phyloP scores from a whole-genome alignment of 2,797 vertebrate species.

The Notoglanidium macrostoma region DNA sequence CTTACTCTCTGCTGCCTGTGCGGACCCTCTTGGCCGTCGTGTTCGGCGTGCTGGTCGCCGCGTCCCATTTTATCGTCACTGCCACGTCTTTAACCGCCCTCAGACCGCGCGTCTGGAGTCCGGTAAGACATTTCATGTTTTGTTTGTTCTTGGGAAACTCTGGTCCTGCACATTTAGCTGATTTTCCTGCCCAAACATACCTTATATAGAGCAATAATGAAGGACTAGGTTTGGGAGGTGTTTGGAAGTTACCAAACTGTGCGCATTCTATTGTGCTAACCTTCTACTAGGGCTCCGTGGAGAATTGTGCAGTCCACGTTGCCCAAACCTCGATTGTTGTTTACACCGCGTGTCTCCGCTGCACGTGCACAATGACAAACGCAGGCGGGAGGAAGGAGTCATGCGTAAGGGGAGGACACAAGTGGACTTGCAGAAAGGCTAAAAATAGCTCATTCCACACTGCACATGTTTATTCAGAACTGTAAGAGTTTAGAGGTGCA shows the following conservation, averaged over 20 bases:
- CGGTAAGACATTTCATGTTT: conserved; percentile 76
- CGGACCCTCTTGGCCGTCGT: conserved; percentile 89
- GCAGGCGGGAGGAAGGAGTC: neutral
- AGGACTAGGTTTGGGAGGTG: neutral
- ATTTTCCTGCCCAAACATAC: neutral
- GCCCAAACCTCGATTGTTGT: neutral
- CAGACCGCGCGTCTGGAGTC: conserved; percentile 88
- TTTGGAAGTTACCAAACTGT: neutral
- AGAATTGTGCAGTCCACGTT: neutral
- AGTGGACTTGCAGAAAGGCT: neutral
- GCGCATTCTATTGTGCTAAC: too few relatives aligned
- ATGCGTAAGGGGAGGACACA: neutral
- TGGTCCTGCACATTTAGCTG: neutral
- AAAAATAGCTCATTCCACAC: neutral
- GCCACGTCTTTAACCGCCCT: conserved; percentile 84
- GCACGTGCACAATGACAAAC: conserved; percentile 35
- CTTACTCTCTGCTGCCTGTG: conserved; percentile 92
- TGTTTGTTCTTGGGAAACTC: neutral
- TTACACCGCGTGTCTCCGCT: conserved; percentile 20
- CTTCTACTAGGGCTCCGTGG: neutral
- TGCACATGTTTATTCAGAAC: neutral
- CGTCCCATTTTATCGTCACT: conserved; percentile 91
- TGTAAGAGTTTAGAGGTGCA: neutral
- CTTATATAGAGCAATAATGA: neutral
- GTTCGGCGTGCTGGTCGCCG: conserved; percentile 88